Evolutionary conservation across 2,797 vertebrate genomes (phyloP).

Genomic region (Epinephelus coioides): DNA sequence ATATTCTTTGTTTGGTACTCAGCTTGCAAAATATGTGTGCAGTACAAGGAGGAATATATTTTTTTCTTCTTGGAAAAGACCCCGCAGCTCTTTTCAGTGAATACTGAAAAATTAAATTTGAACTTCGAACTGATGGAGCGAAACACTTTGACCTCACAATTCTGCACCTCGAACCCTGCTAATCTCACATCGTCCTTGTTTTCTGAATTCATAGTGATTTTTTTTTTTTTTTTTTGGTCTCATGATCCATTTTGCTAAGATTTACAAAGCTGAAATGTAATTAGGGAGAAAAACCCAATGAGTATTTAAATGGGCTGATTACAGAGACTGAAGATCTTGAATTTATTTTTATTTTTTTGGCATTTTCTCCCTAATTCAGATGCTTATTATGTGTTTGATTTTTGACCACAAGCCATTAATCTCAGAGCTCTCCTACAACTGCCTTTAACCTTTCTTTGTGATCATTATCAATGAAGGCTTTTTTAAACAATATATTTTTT

Average conservation of each 20-base stretch:
- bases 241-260: neutral
- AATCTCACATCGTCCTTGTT: neutral
- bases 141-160: constrained; percentile 38
- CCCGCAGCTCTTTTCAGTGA: constrained; percentile 15
- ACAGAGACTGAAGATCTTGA: constrained; percentile 34
- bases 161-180: constrained; percentile 14
- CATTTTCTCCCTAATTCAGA: constrained; percentile 26
- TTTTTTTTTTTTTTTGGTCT: neutral
- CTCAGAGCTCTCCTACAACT: constrained; percentile 40
- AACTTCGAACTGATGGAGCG: constrained; percentile 11
- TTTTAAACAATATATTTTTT: constrained; percentile 48
- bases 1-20: constrained; percentile 56
- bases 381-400: constrained; percentile 27
- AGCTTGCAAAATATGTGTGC: constrained; percentile 33
- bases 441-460: constrained; percentile 54
- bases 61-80: constrained; percentile 5
- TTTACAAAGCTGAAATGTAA: constrained; percentile 17
- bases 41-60: constrained; percentile 32
- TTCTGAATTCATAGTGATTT: constrained; percentile 1
- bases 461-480: constrained; percentile 49
- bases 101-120: constrained; percentile 24
- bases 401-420: constrained; percentile 62
- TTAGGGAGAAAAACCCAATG: constrained; percentile 2
- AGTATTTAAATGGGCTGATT: constrained; percentile 20
- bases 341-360: neutral